Evolutionary conservation across 2,113 vertebrate species (phyloP).

Genomic region (Cromileptes altivelis): DNA sequence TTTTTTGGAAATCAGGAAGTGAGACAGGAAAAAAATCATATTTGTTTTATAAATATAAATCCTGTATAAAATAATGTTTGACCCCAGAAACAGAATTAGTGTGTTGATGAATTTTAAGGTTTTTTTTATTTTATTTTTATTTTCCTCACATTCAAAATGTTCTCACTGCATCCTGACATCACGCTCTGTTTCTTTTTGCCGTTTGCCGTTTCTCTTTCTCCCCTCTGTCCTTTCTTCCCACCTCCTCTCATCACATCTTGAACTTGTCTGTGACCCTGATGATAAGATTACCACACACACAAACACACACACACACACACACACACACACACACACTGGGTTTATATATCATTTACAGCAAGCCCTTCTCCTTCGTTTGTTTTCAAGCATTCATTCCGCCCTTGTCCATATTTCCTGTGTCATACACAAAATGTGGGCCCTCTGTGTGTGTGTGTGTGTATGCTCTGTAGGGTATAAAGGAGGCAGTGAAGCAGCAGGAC

Average conservation of each 20-base stretch:
- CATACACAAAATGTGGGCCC: background rate
- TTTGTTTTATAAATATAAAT: no score
- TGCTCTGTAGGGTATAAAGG: background rate
- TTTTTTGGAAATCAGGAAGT: no score
- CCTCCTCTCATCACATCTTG: slow-evolving; percentile 16
- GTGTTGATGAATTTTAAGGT: no score
- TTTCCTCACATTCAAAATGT: background rate
- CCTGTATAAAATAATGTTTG: no score
- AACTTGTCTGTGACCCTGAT: slow-evolving; percentile 35
- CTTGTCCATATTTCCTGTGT: background rate
- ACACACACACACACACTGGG: background rate
- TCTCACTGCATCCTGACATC: background rate
- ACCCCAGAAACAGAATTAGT: no score
- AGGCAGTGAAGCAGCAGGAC: slow-evolving; percentile 1
- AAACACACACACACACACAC: background rate
- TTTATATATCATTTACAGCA: slow-evolving; percentile 1
- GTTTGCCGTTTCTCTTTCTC: background rate
- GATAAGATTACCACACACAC: slow-evolving; percentile 37
- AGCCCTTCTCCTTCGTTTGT: background rate
- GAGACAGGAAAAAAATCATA: no score
- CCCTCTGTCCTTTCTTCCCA: background rate
- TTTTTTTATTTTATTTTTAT: background rate
- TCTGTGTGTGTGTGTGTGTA: background rate
- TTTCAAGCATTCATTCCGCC: slow-evolving; percentile 23
- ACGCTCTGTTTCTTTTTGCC: background rate